These are phyloP conservation scores for Polymixis lichenea DNA, from an alignment of 2,888 invertebrate species.

Conservation along the genomic window DNA sequence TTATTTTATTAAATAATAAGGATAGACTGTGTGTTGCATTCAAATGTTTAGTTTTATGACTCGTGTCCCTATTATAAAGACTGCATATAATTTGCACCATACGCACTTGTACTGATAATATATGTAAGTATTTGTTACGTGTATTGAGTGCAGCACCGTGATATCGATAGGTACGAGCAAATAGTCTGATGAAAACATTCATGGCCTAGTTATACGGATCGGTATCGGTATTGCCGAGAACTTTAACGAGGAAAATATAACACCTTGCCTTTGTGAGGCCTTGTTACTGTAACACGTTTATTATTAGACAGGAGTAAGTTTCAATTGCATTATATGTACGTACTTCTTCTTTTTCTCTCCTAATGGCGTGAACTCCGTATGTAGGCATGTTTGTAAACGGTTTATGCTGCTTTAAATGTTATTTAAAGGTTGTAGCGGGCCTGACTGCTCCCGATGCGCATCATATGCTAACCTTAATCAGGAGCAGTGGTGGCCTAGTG, in stretches of 20 bases:
- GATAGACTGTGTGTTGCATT: conserved; percentile 18
- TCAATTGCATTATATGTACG: background rate
- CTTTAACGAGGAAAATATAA: conserved; percentile 35
- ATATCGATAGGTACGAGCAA: conserved; percentile 29
- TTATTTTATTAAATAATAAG: conserved; percentile 12
- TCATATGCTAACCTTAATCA: too few species aligned
- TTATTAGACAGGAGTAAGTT: conserved; percentile 21
- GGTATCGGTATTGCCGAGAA: conserved; percentile 3
- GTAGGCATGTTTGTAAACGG: background rate
- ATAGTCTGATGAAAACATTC: conserved; percentile 48
- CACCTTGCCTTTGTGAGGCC: conserved; percentile 28
- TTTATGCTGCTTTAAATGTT: too few species aligned
- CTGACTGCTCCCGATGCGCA: too few species aligned
- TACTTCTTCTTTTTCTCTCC: background rate
- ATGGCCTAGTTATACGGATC: conserved; percentile 40
- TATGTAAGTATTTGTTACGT: conserved; percentile 23
- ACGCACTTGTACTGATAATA: conserved; percentile 20
- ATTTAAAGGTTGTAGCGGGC: too few species aligned
- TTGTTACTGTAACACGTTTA: conserved; percentile 9
- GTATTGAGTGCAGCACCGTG: conserved; percentile 15
- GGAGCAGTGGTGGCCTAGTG: too few species aligned
- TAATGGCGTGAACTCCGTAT: too few species aligned
- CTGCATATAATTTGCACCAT: background rate
- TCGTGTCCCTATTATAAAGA: background rate
- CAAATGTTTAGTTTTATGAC: conserved; percentile 9